Evolutionary conservation across 2,113 vertebrate genomes (phyloP), one percentile per base, ranked within the genome.

Genomic region (Phainopepla nitens): DNA sequence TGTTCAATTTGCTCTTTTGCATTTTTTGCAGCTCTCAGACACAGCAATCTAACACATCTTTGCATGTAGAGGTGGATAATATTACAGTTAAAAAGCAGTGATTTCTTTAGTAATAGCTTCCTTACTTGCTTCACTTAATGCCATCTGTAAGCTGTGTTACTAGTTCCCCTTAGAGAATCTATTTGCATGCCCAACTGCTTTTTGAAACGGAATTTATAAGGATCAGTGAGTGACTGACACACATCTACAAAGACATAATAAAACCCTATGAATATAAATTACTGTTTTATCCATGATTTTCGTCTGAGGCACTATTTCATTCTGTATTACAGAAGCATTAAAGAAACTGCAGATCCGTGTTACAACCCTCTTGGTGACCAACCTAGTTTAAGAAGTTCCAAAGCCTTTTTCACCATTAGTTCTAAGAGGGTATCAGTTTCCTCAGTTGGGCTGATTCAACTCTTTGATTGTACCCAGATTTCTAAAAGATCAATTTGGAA

Each of bases 261-360:
- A 87, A 95, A 91, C 27, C 5, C 18, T 76, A 76, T 97, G 81
- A 95, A 93, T 96, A 94, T 82, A 86, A 96, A 95, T 94, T 84
- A 78, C 33, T 62, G 24, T 47, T 90, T 87, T 84, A 66, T 66
- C 47, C 22, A 27, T 87, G 2, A 66, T 57, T 77, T 90, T 93
- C 75, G 16, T 84, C 82, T 50, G 31, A 78, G 39, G 21, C 28
- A 51, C 22, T 54, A 8, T 89, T 94, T 78, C 36, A 71, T 82
- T 93, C 31, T 50, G 12, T 64, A 22, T 70, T 75, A 65, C 13
- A 83, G 53, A 91, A 50, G 20, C 4, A 4, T 82, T 35, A 79
- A 90, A 64, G 49, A 79, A 88, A 44, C 29, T 68, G 13, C 58
- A 79, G 66, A 41, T 90, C 49, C 33, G 27, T 64, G 31, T 85